Evolutionary conservation across 2,797 vertebrate genomes (phyloP).

Genomic region (Phrynocephalus guinanensis): DNA sequence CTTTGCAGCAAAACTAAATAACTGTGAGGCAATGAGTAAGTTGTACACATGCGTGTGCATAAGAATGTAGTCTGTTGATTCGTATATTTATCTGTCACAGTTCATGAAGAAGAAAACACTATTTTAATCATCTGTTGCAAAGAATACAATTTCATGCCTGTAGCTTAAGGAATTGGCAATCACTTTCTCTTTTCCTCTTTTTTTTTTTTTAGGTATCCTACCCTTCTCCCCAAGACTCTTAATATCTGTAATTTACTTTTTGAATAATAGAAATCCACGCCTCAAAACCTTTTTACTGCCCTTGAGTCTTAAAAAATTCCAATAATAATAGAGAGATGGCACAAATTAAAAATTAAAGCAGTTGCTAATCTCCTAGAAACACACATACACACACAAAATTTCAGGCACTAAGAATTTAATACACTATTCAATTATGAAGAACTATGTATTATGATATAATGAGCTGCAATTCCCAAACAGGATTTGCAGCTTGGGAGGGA

Average conservation of each 20-base stretch:
- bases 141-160: slow-evolving; percentile 29
- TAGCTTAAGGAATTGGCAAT: not conserved
- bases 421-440: slow-evolving; percentile 56
- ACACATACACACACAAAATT: not conserved
- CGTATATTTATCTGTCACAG: not conserved
- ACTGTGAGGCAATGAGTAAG: rapidly evolving
- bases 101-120: not conserved
- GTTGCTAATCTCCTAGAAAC: slow-evolving; percentile 50
- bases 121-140: not conserved
- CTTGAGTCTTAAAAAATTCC: slow-evolving; percentile 58
- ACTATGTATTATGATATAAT: slow-evolving; percentile 70
- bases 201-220: slow-evolving; percentile 11
- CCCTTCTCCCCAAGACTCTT: slow-evolving; percentile 57
- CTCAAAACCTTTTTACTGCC: slow-evolving; percentile 58
- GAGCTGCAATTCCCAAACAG: slow-evolving; percentile 67
- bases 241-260: slow-evolving; percentile 64
- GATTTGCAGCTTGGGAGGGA: slow-evolving; percentile 49
- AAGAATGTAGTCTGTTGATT: not conserved
- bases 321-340: slow-evolving; percentile 55
- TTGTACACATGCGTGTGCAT: not conserved
- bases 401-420: slow-evolving; percentile 43
- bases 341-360: slow-evolving; percentile 60
- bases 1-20: no score
- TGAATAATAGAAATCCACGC: slow-evolving; percentile 57
- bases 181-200: not conserved